Evolutionary conservation across 2,888 invertebrate genomes (phyloP), one percentile per base, ranked within the genome.

Genomic region (Pteria penguin): DNA sequence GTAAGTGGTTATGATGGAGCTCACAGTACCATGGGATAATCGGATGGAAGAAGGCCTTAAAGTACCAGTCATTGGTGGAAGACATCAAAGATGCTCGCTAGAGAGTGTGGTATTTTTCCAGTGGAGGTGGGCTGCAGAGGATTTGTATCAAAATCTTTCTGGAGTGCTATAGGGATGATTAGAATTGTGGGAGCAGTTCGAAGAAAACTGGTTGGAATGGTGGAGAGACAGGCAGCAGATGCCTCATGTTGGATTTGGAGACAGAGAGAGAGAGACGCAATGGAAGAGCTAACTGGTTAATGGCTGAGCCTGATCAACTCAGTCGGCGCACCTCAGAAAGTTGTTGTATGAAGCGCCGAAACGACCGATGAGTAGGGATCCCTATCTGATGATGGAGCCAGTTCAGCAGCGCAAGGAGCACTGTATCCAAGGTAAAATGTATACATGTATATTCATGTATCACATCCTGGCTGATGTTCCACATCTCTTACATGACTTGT

Each of bases 301-400:
- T 14, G 18, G 65, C 36, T 33, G 33, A 65, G 36, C 26, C 65
- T 65, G 32, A 33, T 65, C 62, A 58, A 62, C 27, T 62, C 62
- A 62, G 62, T 62, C 62, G 31, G 29, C 62, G 62, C 62, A 62
- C 11, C 62, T 29, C 62, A 31, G 62, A 29, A 62, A 29, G 32
- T 62, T 29, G 62, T 62, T 29, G 62, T 62, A 14, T 24, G 22
- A 27, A 62, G 62, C 62, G 58, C 26, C 62, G 62, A 8, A 45
- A 45, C 45, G 18, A 45, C 45, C 18, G 45, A 45, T 45, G 45
- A 45, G 45, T 45, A 18, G 45, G 45, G 45, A 45, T 18, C 45
- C 45, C 45, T 45, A 45, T 18, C 45, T 45, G 45, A 45, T 45
- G 45, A 45, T 45, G 45, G 45, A 0, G 18, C 45, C 45, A 8